A percentile compares a stretch with the other conserved stretches of the same genome.
phyloP scores from a whole-genome alignment of 1,140 invertebrate genomes.

The Bombus confusus region DNA sequence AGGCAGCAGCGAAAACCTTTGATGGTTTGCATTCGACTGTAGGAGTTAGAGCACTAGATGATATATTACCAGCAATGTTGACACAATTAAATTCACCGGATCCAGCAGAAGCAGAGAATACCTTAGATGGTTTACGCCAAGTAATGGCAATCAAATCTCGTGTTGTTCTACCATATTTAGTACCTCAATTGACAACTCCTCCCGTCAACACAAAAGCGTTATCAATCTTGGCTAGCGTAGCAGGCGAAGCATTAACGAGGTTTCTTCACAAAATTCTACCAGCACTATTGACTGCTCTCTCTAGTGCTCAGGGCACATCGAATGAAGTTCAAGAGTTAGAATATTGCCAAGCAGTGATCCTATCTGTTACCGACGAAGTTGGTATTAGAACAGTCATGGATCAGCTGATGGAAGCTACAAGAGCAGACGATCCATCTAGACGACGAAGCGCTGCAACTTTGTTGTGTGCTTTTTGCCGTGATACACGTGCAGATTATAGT shows the following conservation, averaged over 20 bases:
- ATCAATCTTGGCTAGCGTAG: constrained; percentile 95
- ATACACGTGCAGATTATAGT: constrained; percentile 93
- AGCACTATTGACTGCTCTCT: constrained; percentile 91
- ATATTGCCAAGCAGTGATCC: constrained; percentile 95
- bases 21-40: constrained; percentile 97
- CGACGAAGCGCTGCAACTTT: constrained; percentile 92
- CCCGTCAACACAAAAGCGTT: constrained; percentile 96
- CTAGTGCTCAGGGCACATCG: constrained; percentile 86
- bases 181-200: constrained; percentile 95
- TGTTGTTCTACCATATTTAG: constrained; percentile 96
- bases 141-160: constrained; percentile 98
- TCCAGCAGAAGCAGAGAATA: constrained; percentile 89
- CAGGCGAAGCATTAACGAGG: constrained; percentile 95
- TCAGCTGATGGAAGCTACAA: constrained; percentile 92
- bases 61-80: constrained; percentile 96
- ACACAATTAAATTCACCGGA: constrained; percentile 91
- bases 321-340: constrained; percentile 92
- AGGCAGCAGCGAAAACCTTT: constrained; percentile 98
- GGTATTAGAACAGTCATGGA: constrained; percentile 95
- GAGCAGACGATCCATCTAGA: constrained; percentile 85
- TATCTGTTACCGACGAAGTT: constrained; percentile 94
- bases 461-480: constrained; percentile 93
- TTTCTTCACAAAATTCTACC: constrained; percentile 96
- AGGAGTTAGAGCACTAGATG: constrained; percentile 96
- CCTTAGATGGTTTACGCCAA: constrained; percentile 96